A percentile compares a stretch with the other conserved stretches of the same genome.
Conservation (phyloP, 1,140 invertebrate species). For the Hesperophylax magnus region DNA sequence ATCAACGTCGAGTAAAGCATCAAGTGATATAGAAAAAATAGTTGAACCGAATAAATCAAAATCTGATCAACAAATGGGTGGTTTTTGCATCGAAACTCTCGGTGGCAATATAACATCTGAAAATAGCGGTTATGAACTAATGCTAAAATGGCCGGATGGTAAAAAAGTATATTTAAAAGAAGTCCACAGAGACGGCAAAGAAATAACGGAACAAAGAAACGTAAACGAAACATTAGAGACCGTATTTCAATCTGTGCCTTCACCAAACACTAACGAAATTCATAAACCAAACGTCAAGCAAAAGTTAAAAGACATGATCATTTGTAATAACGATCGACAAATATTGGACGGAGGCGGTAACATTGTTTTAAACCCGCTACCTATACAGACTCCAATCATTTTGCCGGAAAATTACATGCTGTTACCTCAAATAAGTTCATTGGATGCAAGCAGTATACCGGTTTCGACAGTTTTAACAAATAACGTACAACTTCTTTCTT, state of each 20-base stretch:
- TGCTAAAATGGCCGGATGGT: slow-evolving; percentile 55
- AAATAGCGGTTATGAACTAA: slow-evolving; percentile 50
- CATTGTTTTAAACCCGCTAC: slow-evolving; percentile 24
- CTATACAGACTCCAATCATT: slow-evolving; percentile 7
- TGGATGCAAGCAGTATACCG: not conserved
- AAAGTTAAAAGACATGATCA: slow-evolving; percentile 47
- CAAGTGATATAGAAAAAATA: not conserved
- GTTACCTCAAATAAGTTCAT: slow-evolving; percentile 25
- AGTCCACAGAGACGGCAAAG: slow-evolving; percentile 45
- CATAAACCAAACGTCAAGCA: slow-evolving; percentile 41
- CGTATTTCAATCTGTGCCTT: too few species aligned
- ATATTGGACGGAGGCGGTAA: not conserved
- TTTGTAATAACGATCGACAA: slow-evolving; percentile 18
- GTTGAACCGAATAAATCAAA: not conserved
- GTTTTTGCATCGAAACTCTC: slow-evolving; percentile 19
- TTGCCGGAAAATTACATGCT: slow-evolving; percentile 45
- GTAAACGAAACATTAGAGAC: slow-evolving; percentile 2
- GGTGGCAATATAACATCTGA: slow-evolving; percentile 13
- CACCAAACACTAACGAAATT: not conserved
- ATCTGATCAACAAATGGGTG: not conserved
- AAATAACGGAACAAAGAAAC: slow-evolving; percentile 18
- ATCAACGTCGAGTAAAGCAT: not conserved
- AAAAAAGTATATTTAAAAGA: slow-evolving; percentile 57
- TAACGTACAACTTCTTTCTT: slow-evolving; percentile 29
- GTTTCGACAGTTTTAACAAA: slow-evolving; percentile 4